Conservation (phyloP, 2,888 invertebrate species). For the Leuctra nigra region DNA sequence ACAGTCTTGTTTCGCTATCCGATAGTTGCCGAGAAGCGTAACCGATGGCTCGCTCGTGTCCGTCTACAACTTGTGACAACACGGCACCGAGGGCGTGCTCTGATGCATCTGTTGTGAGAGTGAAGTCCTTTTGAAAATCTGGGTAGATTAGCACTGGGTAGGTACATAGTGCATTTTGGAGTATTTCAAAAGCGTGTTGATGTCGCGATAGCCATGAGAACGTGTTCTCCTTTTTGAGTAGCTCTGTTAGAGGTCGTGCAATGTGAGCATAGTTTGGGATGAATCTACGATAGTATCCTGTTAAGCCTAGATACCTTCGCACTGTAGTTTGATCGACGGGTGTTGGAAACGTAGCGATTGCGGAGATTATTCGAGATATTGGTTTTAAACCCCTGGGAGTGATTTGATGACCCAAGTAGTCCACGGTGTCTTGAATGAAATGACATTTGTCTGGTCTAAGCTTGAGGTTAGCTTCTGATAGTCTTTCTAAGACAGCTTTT, state of each 20-base stretch:
- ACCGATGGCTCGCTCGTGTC: background rate
- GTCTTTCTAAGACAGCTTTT: slow-evolving; percentile 19
- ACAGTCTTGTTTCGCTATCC: background rate
- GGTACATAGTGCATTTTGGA: background rate
- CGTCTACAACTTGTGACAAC: background rate
- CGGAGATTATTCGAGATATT: slow-evolving; percentile 28
- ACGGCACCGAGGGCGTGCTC: background rate
- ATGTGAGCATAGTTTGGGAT: slow-evolving; percentile 29
- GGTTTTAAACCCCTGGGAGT: slow-evolving; percentile 29
- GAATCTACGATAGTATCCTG: slow-evolving; percentile 30
- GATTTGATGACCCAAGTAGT: slow-evolving; percentile 30
- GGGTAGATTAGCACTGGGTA: background rate
- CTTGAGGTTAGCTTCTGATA: slow-evolving; percentile 27
- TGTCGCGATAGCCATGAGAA: slow-evolving; percentile 9
- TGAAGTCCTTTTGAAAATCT: background rate
- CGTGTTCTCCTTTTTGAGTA: background rate
- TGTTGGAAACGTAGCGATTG: slow-evolving; percentile 27
- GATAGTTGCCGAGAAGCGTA: background rate
- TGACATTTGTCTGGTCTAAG: slow-evolving; percentile 30
- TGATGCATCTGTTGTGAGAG: background rate
- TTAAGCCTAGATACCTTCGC: slow-evolving; percentile 29
- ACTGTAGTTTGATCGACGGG: slow-evolving; percentile 29
- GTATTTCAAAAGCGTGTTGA: slow-evolving; percentile 1
- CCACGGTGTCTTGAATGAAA: slow-evolving; percentile 26
- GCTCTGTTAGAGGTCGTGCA: slow-evolving; percentile 7